phyloP scores from a whole-genome alignment of 2,113 vertebrate genomes.

The Chauna torquata region DNA sequence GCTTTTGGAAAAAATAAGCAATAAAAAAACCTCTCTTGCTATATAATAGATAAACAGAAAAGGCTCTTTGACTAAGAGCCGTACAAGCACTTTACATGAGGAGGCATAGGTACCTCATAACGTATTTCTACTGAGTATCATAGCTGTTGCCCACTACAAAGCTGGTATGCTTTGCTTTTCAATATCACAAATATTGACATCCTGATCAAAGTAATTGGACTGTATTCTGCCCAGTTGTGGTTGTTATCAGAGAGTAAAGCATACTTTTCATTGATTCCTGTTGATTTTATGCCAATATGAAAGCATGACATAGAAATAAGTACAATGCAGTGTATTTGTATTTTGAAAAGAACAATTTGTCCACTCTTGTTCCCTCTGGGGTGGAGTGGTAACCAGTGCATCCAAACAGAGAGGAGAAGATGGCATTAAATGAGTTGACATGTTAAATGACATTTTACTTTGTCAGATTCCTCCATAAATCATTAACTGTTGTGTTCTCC shows the following conservation, averaged over 20 bases:
- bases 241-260: neutral
- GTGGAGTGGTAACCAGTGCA: neutral
- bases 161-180: neutral
- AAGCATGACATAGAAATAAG: neutral
- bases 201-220: conserved; percentile 28
- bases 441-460: conserved; percentile 20
- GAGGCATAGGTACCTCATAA: neutral
- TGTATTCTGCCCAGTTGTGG: neutral
- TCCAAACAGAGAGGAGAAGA: neutral
- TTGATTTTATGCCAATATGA: conserved; percentile 7
- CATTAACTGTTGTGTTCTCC: neutral
- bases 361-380: neutral
- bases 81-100: neutral
- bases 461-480: neutral
- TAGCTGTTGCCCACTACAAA: neutral
- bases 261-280: neutral
- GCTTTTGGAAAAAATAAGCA: conserved; percentile 1
- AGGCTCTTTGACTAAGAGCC: neutral
- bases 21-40: neutral
- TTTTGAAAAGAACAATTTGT: conserved; percentile 27
- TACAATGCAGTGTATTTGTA: neutral
- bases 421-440: neutral
- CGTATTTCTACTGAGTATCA: neutral
- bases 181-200: neutral
- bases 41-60: neutral